Conservation (phyloP, 2,113 vertebrate species). For the Colaptes auratus region DNA sequence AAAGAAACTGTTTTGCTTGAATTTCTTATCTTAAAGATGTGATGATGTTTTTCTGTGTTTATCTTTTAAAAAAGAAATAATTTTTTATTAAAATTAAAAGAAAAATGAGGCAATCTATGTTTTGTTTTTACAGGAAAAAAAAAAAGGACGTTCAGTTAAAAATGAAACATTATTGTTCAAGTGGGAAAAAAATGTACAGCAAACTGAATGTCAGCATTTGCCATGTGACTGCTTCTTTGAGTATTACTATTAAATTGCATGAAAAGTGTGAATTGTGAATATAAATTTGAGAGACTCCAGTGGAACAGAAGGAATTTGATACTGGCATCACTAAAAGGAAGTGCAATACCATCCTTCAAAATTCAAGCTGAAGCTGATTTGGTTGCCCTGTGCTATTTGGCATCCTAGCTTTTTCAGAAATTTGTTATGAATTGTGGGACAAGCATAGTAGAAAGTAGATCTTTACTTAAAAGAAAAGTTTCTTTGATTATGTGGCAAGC, state of each 20-base stretch:
- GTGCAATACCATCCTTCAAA: not conserved
- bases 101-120: not conserved
- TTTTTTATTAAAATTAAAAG: not conserved
- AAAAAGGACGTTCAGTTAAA: not conserved
- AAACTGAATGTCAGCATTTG: not conserved
- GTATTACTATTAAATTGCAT: not conserved
- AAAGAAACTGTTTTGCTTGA: not conserved
- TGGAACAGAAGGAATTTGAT: not conserved
- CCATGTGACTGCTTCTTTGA: not conserved
- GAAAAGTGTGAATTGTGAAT: not conserved
- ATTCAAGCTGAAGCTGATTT: not conserved
- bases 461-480: not conserved
- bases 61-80: not conserved
- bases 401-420: not conserved
- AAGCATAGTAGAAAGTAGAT: not conserved
- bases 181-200: not conserved
- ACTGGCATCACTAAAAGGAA: not conserved
- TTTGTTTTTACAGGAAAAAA: not conserved
- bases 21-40: too few species aligned
- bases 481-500: not conserved
- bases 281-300: not conserved
- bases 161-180: not conserved
- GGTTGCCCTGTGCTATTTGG: not conserved
- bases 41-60: too few species aligned
- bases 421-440: not conserved